phyloP scores from a whole-genome alignment of 2,113 vertebrate genomes.

The Entomyzon cyanotis region DNA sequence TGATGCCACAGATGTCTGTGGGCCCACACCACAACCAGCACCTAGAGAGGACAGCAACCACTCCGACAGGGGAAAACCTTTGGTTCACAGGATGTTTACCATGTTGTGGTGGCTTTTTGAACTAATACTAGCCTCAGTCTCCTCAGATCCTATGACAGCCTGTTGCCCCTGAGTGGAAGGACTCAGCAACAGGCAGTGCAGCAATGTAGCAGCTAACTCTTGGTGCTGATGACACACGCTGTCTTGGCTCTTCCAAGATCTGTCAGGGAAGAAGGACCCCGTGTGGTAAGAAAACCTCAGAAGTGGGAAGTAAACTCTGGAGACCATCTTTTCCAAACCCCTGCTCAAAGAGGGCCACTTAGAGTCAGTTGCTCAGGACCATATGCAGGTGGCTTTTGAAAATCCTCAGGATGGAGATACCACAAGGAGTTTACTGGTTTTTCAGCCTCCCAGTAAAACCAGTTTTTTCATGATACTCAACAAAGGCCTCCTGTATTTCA shows the following conservation, averaged over 20 bases:
- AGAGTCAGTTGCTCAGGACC: not conserved
- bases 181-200: not conserved
- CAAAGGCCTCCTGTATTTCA: not conserved
- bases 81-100: not conserved
- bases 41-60: not conserved
- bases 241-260: not conserved
- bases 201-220: not conserved
- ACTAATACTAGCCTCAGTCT: not conserved
- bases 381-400: not conserved
- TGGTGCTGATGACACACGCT: not conserved
- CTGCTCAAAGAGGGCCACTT: not conserved
- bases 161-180: not conserved
- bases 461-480: not conserved
- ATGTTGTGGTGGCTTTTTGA: not conserved
- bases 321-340: not conserved
- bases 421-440: fast-evolving
- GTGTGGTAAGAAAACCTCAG: not conserved
- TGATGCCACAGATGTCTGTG: not conserved
- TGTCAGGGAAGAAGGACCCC: not conserved
- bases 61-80: fast-evolving
- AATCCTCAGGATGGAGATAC: no score
- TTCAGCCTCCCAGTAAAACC: not conserved
- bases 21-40: fast-evolving
- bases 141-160: fast-evolving
- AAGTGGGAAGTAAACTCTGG: not conserved